These are phyloP conservation scores for Oikopleura vanhoeffeni DNA, from an alignment of 23 tunicate species.

Conservation along the genomic window DNA sequence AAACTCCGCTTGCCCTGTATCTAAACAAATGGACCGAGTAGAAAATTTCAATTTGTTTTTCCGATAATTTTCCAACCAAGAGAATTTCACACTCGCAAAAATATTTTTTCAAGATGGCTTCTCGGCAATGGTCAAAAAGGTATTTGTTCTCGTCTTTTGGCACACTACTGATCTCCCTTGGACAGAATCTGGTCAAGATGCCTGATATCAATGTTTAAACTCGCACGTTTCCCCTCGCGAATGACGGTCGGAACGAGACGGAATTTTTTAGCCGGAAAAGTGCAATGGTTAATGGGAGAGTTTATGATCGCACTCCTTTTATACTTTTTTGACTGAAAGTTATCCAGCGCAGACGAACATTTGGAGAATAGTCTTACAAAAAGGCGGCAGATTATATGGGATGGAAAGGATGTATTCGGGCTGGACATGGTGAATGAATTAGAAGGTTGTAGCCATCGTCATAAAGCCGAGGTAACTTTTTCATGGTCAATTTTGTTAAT, in stretches of 20 bases:
- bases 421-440: constrained; percentile 52
- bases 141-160: constrained; percentile 63
- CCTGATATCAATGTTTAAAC: constrained; percentile 73
- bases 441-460: too few relatives aligned
- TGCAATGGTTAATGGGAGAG: constrained; percentile 20
- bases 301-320: constrained; percentile 88
- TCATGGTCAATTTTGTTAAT: too few relatives aligned
- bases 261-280: constrained; percentile 85
- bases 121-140: constrained; percentile 91
- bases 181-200: constrained; percentile 68
- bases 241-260: constrained; percentile 94
- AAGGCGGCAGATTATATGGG: constrained; percentile 81
- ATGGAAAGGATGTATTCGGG: constrained; percentile 69
- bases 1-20: too few relatives aligned
- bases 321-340: constrained; percentile 48
- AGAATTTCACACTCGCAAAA: too few relatives aligned
- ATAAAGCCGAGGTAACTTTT: too few relatives aligned
- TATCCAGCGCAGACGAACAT: constrained; percentile 51
- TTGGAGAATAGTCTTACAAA: constrained; percentile 38
- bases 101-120: background rate
- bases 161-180: constrained; percentile 55
- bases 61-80: too few relatives aligned
- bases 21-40: too few relatives aligned
- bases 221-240: constrained; percentile 99
- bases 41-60: too few relatives aligned